A percentile compares a stretch with the other conserved stretches of the same genome.
These are phyloP conservation scores for Cavia porcellus DNA, from an alignment of 2,113 vertebrate genomes.

Conservation along the genomic window DNA sequence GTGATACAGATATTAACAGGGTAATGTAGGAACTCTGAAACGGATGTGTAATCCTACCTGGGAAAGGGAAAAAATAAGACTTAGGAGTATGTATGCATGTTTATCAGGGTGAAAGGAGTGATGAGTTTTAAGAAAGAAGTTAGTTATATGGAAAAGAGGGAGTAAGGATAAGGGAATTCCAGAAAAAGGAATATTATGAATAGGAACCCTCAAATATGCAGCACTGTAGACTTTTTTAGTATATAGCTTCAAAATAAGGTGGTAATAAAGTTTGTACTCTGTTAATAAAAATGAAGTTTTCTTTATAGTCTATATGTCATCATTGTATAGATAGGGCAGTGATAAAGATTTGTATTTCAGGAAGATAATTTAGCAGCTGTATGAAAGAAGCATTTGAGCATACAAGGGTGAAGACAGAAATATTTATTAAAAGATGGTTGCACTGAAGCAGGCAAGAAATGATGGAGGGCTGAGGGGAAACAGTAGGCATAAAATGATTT, in stretches of 20 bases:
- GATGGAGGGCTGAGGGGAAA: neutral
- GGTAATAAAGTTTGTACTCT: neutral
- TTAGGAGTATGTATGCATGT: neutral
- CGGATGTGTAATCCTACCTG: neutral
- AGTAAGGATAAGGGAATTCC: neutral
- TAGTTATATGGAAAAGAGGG: neutral
- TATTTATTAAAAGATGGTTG: neutral
- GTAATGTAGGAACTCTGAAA: neutral
- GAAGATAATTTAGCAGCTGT: neutral
- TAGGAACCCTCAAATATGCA: neutral
- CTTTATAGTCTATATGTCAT: neutral
- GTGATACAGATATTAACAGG: neutral
- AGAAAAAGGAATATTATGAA: neutral
- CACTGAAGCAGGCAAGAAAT: neutral
- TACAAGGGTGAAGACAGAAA: neutral
- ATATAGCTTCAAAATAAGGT: neutral
- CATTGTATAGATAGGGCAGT: neutral
- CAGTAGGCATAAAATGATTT: neutral
- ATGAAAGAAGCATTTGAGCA: neutral
- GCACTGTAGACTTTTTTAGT: neutral
- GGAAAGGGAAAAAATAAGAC: neutral
- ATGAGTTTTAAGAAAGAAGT: neutral
- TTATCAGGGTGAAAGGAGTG: neutral
- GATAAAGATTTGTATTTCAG: constrained; percentile 15
- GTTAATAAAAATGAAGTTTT: neutral